phyloP scores from a whole-genome alignment of 2,797 vertebrate genomes.

The Naso thynnoides region DNA sequence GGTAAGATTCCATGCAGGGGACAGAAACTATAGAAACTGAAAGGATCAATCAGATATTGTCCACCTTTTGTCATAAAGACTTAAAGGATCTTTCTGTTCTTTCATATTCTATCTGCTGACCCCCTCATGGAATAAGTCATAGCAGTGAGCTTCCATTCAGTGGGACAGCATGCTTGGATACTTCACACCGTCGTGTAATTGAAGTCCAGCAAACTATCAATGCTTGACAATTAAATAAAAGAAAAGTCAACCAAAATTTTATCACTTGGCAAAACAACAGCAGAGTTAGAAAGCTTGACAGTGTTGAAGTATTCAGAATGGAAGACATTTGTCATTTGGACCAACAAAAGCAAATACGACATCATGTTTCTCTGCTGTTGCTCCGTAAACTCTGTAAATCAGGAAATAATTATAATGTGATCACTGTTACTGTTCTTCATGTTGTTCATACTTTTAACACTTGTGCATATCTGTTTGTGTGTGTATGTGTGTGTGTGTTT shows the following conservation, averaged over 20 bases:
- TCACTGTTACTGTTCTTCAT: background rate
- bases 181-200: constrained; percentile 21
- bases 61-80: background rate
- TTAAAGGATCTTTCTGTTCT: background rate
- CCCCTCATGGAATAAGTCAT: constrained; percentile 45
- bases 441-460: constrained; percentile 39
- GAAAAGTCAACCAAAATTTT: background rate
- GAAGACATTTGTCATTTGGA: constrained; percentile 15
- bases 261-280: background rate
- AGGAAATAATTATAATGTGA: constrained; percentile 1
- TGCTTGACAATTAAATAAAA: background rate
- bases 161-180: constrained; percentile 29
- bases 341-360: background rate
- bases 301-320: constrained; percentile 49
- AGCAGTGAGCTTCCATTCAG: constrained; percentile 46
- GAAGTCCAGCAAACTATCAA: background rate
- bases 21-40: constrained; percentile 20
- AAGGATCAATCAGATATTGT: constrained; percentile 13
- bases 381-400: constrained; percentile 18
- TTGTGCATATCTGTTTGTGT: constrained; percentile 18
- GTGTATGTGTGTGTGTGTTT: constrained; percentile 39
- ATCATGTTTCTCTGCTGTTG: background rate
- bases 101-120: constrained; percentile 29
- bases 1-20: constrained; percentile 61
- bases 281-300: background rate